Evolutionary conservation across 2,888 invertebrate genomes (phyloP).

Genomic region (Hyposoter didymator): DNA sequence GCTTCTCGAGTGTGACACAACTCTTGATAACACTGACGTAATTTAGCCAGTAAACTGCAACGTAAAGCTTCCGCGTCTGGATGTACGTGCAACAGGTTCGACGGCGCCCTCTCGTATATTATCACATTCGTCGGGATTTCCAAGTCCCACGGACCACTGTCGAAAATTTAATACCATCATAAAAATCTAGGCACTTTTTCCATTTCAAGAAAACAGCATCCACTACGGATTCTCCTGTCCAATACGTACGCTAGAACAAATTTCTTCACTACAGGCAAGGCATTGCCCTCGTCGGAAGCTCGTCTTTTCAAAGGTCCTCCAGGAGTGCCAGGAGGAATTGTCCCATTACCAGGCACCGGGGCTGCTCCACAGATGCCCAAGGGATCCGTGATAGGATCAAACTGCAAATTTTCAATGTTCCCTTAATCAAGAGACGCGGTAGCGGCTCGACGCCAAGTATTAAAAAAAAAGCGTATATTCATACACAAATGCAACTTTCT

Average conservation of each 20-base stretch:
- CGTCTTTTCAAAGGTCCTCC: slow-evolving; percentile 89
- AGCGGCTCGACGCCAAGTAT: no score
- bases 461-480: no score
- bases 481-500: no score
- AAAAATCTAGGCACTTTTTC: not conserved
- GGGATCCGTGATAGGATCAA: slow-evolving; percentile 97
- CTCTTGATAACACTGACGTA: slow-evolving; percentile 96
- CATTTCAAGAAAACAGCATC: not conserved
- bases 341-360: slow-evolving; percentile 81
- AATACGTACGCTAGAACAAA: slow-evolving; percentile 90
- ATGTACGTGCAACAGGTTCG: slow-evolving; percentile 95
- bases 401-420: slow-evolving; percentile 85
- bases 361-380: slow-evolving; percentile 90
- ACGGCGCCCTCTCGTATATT: slow-evolving; percentile 94
- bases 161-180: slow-evolving; percentile 37
- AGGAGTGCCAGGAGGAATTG: slow-evolving; percentile 82
- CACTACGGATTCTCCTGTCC: not conserved
- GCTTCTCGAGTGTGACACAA: slow-evolving; percentile 96
- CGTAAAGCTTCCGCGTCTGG: slow-evolving; percentile 97
- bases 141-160: slow-evolving; percentile 96
- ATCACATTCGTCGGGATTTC: slow-evolving; percentile 97
- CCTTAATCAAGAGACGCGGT: no score
- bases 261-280: slow-evolving; percentile 92
- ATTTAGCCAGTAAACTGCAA: slow-evolving; percentile 92
- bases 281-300: slow-evolving; percentile 90